Evolutionary conservation across 2,797 vertebrate species (phyloP).

Genomic region (Rachycentron canadum): DNA sequence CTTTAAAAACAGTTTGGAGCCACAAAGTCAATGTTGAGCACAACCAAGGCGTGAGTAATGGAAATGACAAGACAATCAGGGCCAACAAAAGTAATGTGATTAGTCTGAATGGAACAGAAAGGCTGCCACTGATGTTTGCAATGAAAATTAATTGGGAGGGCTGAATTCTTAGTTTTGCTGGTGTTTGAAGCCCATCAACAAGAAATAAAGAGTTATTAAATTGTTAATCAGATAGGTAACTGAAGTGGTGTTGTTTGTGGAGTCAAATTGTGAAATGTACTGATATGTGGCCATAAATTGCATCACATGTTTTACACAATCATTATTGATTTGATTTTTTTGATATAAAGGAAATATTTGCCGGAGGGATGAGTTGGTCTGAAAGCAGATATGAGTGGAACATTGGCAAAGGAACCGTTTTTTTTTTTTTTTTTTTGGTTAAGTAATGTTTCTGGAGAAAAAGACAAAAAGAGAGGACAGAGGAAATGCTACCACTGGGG

Average conservation of each 20-base stretch:
- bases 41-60: not conserved
- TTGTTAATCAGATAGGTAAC: not conserved
- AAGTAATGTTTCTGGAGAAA: slow-evolving; percentile 17
- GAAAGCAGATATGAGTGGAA: slow-evolving; percentile 6
- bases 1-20: not conserved
- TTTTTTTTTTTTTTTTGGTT: slow-evolving; percentile 34
- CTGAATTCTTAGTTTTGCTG: not conserved
- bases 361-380: not conserved
- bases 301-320: not conserved
- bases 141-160: not conserved
- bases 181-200: not conserved
- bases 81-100: not conserved
- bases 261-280: not conserved
- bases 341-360: not conserved
- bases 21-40: not conserved
- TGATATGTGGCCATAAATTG: not conserved
- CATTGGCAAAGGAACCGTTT: slow-evolving; percentile 19
- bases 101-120: not conserved
- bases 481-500: not conserved
- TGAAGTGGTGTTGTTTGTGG: not conserved
- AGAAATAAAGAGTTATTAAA: not conserved
- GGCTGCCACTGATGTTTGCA: not conserved
- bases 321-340: not conserved
- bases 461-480: not conserved
- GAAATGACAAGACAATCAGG: not conserved